Percentiles rank a stretch among this genome's conserved stretches.
Conservation (phyloP, 1,140 invertebrate genomes). For the Diabrotica virgifera region DNA sequence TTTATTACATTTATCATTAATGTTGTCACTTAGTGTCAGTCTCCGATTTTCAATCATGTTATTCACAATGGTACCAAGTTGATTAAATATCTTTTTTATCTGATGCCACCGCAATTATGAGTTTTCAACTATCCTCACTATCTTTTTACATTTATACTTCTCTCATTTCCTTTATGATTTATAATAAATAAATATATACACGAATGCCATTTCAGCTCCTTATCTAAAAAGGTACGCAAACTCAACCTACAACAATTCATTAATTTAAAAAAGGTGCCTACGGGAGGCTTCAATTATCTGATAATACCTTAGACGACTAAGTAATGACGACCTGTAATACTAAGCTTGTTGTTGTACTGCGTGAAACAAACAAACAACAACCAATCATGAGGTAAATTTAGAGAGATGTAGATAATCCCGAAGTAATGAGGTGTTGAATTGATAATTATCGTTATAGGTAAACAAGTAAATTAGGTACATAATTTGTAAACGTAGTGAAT, state of each 20-base stretch:
- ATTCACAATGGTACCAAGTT: no score
- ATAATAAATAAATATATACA: no score
- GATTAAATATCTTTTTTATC: no score
- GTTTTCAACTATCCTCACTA: no score
- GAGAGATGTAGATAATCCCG: background rate
- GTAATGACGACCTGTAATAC: background rate
- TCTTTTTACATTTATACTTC: no score
- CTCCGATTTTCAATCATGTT: no score
- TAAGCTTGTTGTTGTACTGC: background rate
- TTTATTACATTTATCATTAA: no score
- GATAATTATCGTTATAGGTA: background rate
- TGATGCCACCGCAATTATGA: no score
- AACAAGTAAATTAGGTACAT: slow-evolving; percentile 3
- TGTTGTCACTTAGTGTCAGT: no score
- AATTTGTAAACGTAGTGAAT: background rate
- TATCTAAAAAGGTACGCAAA: background rate
- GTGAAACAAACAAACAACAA: background rate
- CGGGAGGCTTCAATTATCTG: background rate
- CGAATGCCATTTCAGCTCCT: no score
- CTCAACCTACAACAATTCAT: background rate
- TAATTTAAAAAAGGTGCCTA: slow-evolving; percentile 2
- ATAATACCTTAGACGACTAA: background rate
- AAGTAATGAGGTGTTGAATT: slow-evolving; percentile 2
- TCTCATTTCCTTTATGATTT: no score
- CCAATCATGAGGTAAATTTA: background rate